These are phyloP conservation scores for Enteromius paludinosus DNA, from an alignment of 2,797 vertebrate species.

Conservation along the genomic window DNA sequence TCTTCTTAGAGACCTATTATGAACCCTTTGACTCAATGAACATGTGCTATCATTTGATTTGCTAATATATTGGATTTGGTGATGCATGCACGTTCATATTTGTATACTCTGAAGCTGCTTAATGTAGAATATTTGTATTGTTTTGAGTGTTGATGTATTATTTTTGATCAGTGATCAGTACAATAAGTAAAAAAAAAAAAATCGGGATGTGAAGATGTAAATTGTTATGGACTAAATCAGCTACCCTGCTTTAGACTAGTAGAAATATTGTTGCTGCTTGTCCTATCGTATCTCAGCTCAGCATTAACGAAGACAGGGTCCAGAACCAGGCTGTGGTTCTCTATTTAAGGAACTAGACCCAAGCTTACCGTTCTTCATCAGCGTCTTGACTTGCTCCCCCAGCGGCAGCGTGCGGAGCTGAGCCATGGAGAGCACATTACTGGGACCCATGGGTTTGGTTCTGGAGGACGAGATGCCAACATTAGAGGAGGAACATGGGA, in stretches of 20 bases:
- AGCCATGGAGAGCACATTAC: conserved; percentile 97
- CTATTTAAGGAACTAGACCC: background rate
- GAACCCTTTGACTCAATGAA: no score
- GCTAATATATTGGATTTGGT: no score
- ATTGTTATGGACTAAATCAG: background rate
- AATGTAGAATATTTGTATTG: no score
- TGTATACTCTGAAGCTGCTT: no score
- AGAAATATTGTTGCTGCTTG: background rate
- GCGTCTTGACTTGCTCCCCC: conserved; percentile 94
- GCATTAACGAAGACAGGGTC: background rate
- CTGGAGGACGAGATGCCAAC: conserved; percentile 66
- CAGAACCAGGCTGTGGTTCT: no score
- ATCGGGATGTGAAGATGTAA: background rate
- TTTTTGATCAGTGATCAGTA: no score
- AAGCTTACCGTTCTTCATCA: conserved; percentile 93
- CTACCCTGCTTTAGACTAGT: background rate
- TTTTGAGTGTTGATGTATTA: no score
- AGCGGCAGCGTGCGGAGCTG: conserved; percentile 93
- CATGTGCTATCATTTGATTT: no score
- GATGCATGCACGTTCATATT: no score
- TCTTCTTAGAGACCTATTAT: background rate
- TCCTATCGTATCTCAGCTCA: background rate
- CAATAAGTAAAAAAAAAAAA: no score
- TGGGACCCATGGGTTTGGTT: conserved; percentile 89
- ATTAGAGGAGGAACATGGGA: background rate